Base-by-base conservation (phyloP, 2,797 vertebrate genomes). In the Sarcophilus harrisii region DNA sequence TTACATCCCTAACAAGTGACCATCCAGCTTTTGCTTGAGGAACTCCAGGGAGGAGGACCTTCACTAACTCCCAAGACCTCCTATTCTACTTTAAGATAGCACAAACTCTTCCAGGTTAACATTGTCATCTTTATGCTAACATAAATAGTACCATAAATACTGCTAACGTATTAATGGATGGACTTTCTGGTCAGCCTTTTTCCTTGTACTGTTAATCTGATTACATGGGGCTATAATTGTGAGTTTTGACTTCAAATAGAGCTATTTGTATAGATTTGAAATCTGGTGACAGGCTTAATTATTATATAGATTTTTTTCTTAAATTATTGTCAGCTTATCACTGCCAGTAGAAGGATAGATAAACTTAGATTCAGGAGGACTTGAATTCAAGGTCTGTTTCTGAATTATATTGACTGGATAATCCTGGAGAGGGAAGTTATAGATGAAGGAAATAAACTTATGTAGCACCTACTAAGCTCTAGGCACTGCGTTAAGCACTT, bases 231-330 rank as follows among this genome's bases (percentile, higher is more conserved):
- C 5, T 73, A 30, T 73, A 81, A 14, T 32, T 66, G 9, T 38
- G 5, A n/a, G 8, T 52, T 27, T 29, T 38, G 2, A 81, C 18
- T 81, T 45, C 18, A 81, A 45, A 38, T 24, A 81, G 18, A 81
- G 66, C 11, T 45, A 45, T 81, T 81, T 45, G 38, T 21, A 73
- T 38, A 4, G 73, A 38, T 73, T 66, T 38, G n/a, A 73, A 73
- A 73, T 73, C 66, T 73, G 18, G 0, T 98, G 97, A 96, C 98
- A 96, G 98, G 97, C 98, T 96, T 96, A 97, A 98, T 98, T 98
- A 99, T 97, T 96, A 97, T 97, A 98, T 97, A 99, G 98, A 98
- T 98, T 21, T 95, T 98, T 98, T 98, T 98, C 98, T 97, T 96
- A 93, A 98, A 95, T 97, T 98, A 98, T 98, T 98, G 98, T 98